Base-by-base conservation (phyloP, 1,140 invertebrate genomes). In the Helicoverpa armigera region DNA sequence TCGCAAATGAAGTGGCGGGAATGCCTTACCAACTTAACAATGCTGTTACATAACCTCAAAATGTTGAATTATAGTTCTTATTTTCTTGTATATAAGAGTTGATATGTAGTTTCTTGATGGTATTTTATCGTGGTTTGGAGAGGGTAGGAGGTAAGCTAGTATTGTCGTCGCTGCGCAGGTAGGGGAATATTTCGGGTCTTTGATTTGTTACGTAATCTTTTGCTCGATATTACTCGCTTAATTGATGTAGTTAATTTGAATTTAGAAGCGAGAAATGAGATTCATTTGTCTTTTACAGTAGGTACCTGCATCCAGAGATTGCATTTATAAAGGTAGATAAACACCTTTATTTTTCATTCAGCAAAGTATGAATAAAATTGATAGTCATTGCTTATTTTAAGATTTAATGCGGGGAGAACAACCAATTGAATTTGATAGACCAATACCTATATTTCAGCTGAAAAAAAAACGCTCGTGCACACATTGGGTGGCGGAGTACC, bases 1-100 rank as follows among this genome's bases (percentile, higher is more conserved):
- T 90, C 91, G 87, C 87, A 93, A 94, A 94, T 93, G 90, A 94
- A 92, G 89, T 93, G 90, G 84, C 88, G 83, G 86, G 82, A 87
- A 84, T 79, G 75, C 83, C 85, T 86, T 85, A 56, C 81, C 76
- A 86, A 82, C 48, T 65, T 79, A 73, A 67, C 43, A 80, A 77
- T 72, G 23, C 83, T 18, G 23, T 2, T 31, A 29, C 35, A 29
- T 76, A 61, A 63, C 50, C 31, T 12, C 3, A 43, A 53, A 48
- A 78, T 43, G 65, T 63, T 78, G 29, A 1, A 82, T 77, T 63
- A 14, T 65, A 10, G 31, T 73, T 43, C 77, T 56, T 85, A 81
- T 48, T 3, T 2, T 11, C 2, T 53, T 35, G 16, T 0, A 0
- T 10, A 77, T 86, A 87, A 81, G 79, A 65, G 76, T 76, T 73